Evolutionary conservation across 2,113 vertebrate species (phyloP), one percentile per base, ranked within the genome.

Genomic region (Nansenia antarctica): DNA sequence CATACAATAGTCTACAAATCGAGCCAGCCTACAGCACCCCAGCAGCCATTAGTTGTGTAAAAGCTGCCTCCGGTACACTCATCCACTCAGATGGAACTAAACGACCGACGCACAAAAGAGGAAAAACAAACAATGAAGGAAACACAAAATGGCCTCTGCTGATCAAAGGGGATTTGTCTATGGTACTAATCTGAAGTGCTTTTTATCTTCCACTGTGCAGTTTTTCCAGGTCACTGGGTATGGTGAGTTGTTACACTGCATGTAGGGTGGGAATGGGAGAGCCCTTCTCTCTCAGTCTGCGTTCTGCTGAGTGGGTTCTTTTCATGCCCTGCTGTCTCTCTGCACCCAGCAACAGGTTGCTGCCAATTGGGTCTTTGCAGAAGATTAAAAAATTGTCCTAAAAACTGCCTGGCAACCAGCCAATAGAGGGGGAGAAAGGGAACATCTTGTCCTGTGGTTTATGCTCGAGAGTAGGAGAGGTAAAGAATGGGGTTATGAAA

Each of bases 191-290:
- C 66, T 69, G 57, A 77, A 69, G 62, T 45, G 52, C 70, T 1
- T 32, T 31, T 30, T n/a, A 54, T 67, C 45, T 45, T 61, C 60
- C 27, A 59, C 49, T 62, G 57, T 69, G 79, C 83, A 77, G n/a
- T 80, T 81, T 85, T 83, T 87, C 74, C 76, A 75, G 82, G 77
- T 88, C 81, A 82, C 1, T 30, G 61, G 42, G 27, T 69, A n/a
- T n/a, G n/a, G n/a, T n/a, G n/a, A 18, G 53, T 12, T 30, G 15
- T 15, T 11, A 34, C n/a, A 45, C 60, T 20, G 5, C 24, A 24
- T 22, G 52, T 31, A 63, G 1, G 0, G 15, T 22, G 24, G 27
- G 15, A 5, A 5, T 31, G 62, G 55, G 55, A 20, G 30, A 31
- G 29, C 18, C 27, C 14, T 27, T 54, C 24, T 26, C 11, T 14